Conservation (phyloP, 1,140 invertebrate genomes). For the Brachionus rubens region DNA sequence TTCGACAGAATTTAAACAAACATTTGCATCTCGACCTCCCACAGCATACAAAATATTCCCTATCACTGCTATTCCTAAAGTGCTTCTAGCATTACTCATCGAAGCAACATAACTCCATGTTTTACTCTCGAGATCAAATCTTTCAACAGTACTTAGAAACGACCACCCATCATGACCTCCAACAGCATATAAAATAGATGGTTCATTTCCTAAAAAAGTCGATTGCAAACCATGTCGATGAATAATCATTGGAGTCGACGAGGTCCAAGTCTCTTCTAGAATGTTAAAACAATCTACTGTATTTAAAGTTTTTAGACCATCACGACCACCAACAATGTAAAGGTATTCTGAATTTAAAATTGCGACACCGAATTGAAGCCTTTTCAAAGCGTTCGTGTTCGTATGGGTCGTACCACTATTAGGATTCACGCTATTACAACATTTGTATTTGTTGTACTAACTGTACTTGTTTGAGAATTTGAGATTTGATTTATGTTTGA, state of each 20-base stretch:
- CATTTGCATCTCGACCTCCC: slow-evolving; percentile 84
- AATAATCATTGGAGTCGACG: slow-evolving; percentile 81
- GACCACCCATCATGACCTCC: slow-evolving; percentile 79
- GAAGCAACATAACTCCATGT: slow-evolving; percentile 82
- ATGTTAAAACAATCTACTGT: slow-evolving; percentile 54
- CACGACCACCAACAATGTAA: slow-evolving; percentile 78
- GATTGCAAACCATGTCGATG: slow-evolving; percentile 82
- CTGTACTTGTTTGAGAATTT: not conserved
- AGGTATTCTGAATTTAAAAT: slow-evolving; percentile 86
- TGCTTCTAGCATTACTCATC: slow-evolving; percentile 74
- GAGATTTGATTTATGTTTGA: slow-evolving; percentile 1
- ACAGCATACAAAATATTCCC: slow-evolving; percentile 82
- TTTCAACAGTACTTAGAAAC: slow-evolving; percentile 67
- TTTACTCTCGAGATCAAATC: slow-evolving; percentile 79
- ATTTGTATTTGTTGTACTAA: not conserved
- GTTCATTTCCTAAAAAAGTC: slow-evolving; percentile 66
- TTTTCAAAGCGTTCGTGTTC: slow-evolving; percentile 26
- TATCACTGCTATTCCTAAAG: slow-evolving; percentile 9
- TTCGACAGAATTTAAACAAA: slow-evolving; percentile 75
- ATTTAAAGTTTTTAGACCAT: slow-evolving; percentile 83
- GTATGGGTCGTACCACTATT: not conserved
- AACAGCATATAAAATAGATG: slow-evolving; percentile 78
- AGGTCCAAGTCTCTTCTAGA: slow-evolving; percentile 69
- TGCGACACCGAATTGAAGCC: slow-evolving; percentile 64
- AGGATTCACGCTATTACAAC: not conserved